Evolutionary conservation across 2,888 invertebrate species (phyloP), one percentile per base, ranked within the genome.

Genomic region (Coleophora deauratella): DNA sequence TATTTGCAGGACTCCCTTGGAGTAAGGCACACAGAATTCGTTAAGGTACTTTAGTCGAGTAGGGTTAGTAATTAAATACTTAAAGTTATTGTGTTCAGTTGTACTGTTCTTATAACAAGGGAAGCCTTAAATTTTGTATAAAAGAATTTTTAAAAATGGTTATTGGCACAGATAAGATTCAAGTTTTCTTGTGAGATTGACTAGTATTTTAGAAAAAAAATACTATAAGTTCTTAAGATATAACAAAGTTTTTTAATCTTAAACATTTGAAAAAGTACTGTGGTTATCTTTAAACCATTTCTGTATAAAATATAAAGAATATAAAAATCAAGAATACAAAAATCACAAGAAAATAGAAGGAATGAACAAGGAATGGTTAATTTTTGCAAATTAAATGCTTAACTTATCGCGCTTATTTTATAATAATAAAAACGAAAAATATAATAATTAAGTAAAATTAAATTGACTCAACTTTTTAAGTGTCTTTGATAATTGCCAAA

Each of bases 281-380:
- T n/a, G n/a, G n/a, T n/a, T n/a, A n/a, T n/a, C n/a, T n/a, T n/a
- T n/a, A n/a, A n/a, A n/a, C n/a, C n/a, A n/a, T n/a, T n/a, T n/a
- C n/a, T n/a, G n/a, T n/a, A n/a, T n/a, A n/a, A n/a, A n/a, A n/a
- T n/a, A n/a, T n/a, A n/a, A n/a, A n/a, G n/a, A 35, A 54, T 53
- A 55, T 48, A 40, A 38, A 47, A 55, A 48, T n/a, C n/a, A n/a
- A n/a, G n/a, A 45, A 54, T 15, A 39, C 36, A 35, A 33, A 34
- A 37, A 27, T 10, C 35, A 15, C 8, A 37, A 39, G n/a, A 8
- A 30, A 33, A 35, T 32, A 30, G 33, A 35, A 33, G 78, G 73
- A 78, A 79, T 74, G 66, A 56, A 54, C 56, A 39, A 49, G 71
- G 70, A 77, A 74, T 75, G 66, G 62, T 48, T 47, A 11, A 34